Evolutionary conservation across 1,140 invertebrate species (phyloP), one percentile per base, ranked within the genome.

Genomic region (Tribolium castaneum): DNA sequence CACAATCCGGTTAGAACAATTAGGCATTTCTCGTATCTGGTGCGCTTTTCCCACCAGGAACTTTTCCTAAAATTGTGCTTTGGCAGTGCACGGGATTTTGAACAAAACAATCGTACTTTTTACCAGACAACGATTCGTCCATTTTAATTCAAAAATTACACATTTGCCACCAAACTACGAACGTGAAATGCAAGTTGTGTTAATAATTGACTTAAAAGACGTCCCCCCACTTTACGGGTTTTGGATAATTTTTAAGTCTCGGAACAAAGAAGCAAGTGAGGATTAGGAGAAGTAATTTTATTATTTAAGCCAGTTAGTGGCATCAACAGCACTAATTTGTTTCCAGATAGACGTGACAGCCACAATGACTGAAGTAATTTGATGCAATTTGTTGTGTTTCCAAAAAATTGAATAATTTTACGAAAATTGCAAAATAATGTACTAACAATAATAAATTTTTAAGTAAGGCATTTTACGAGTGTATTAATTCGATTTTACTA

Each of bases 201-300:
- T 66, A 0, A 66, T 66, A 25, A 66, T 66, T 30, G n/a, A 7
- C n/a, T 66, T 22, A 66, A 66, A 66, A n/a, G n/a, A 34, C 35
- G 22, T n/a, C 34, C 59, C 59, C 59, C 59, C 59, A 66, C 30
- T 66, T 12, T 45, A n/a, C 6, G 59, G n/a, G 25, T 66, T 34
- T 66, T 35, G 12, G 34, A 66, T 66, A 35, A 22, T 35, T 66
- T 35, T 66, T 25, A 39, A 12, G 13, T 66, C 59, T 66, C 7
- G 22, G 3, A 12, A 13, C 9, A 66, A 45, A 30, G 13, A 19
- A 19, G 16, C 2, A 19, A 35, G 59, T 66, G 25, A 30, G 10
- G 3, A 66, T n/a, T 45, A 45, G 4, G 13, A 35, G 25, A 66
- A 62, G 14, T 35, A 66, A 66, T 35, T 66, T 66, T 66, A 35